These are phyloP conservation scores for Ahaetulla prasina DNA, from an alignment of 2,113 vertebrate species.

Conservation along the genomic window DNA sequence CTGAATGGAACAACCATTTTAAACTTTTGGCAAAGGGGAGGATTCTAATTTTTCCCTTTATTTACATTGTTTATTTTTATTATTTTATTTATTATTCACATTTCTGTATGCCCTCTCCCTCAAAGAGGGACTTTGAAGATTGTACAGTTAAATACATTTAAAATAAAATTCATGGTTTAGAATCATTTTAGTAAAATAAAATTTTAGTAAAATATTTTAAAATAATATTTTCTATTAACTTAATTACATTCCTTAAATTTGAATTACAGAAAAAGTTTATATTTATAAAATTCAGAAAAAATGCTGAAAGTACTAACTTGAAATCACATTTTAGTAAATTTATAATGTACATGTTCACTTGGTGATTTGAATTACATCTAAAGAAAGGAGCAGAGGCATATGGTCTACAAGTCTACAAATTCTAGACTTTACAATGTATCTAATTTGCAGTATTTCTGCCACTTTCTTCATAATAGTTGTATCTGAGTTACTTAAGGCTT, in stretches of 20 bases:
- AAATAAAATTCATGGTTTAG: not conserved
- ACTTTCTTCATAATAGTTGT: slow-evolving; percentile 9
- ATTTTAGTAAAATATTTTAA: not conserved
- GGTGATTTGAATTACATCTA: not conserved
- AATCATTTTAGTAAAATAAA: not conserved
- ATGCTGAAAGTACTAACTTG: not conserved
- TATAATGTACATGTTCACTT: not conserved
- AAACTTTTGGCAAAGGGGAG: not conserved
- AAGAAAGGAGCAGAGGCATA: not conserved
- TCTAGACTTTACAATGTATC: not conserved
- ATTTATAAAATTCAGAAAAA: not conserved
- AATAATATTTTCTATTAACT: not conserved
- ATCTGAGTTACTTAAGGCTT: slow-evolving; percentile 36
- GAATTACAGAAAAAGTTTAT: not conserved
- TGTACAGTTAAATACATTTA: not conserved
- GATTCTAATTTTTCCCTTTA: not conserved
- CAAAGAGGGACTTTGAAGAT: not conserved
- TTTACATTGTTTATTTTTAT: not conserved
- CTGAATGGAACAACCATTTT: not conserved
- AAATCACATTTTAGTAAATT: not conserved
- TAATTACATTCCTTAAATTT: not conserved
- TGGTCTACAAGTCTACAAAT: not conserved
- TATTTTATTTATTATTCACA: not conserved
- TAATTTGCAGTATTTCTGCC: not conserved
- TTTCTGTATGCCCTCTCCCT: not conserved